Evolutionary conservation across 2,888 invertebrate species (phyloP), one percentile per base, ranked within the genome.

Genomic region (Sepioteuthis lessoniana): DNA sequence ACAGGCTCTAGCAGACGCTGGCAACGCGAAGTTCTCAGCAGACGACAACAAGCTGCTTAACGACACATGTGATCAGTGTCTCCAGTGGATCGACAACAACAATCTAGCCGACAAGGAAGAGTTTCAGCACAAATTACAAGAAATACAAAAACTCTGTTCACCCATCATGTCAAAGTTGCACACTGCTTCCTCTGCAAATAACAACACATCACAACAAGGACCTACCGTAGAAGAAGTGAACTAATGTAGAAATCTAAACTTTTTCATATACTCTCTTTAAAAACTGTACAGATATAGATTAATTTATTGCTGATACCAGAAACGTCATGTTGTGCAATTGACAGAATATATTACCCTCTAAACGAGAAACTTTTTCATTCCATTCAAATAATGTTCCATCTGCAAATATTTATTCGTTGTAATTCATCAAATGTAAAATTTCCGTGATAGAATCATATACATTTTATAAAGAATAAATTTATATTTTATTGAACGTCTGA

Each of bases 11-110:
- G 97, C 98, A 0, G 98, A 98, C 91, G 98, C 98, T 93, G 95
- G 95, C 25, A 96, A 95, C 35, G 95, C 96, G 93, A 97, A 97
- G 96, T 97, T 98, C 91, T 97, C 97, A 16, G 98, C 98, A 47
- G 97, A 97, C 0, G 99, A 99, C 96, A 98, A 98, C 96, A 98
- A 98, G 93, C 97, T 97, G 31, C 98, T 98, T 0, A 95, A 95
- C 31, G 97, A 96, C 31, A 96, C 96, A 50, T 97, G 97, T 94
- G 97, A 98, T 38, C 98, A 98, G 31, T 98, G 98, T 94, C 97
- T 98, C 94, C 97, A 98, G 28, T 99, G 99, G 99, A 97, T 99
- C 90, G 99, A 99, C 95, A n/a, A 97, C 42, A 98, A 99, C 96
- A 98, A 98, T 1, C 97, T 98, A 91, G 99, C 98, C 16, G 98